phyloP scores from a whole-genome alignment of 2,888 invertebrate species.

The Erebia ligea region DNA sequence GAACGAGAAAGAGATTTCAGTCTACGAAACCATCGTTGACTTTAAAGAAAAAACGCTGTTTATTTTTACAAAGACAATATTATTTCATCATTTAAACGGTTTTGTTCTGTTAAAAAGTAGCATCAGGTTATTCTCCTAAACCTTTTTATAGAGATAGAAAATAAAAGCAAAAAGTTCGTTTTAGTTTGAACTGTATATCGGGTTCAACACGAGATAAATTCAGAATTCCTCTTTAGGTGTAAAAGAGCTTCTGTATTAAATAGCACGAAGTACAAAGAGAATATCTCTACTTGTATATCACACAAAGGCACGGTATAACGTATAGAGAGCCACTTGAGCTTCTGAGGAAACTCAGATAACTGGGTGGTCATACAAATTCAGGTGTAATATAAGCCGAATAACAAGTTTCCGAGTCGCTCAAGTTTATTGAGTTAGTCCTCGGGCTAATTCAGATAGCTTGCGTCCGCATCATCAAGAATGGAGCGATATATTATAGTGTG shows the following conservation, averaged over 20 bases:
- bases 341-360: slow-evolving; percentile 9
- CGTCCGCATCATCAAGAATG: slow-evolving; percentile 4
- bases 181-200: background rate
- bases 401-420: background rate
- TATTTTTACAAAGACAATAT: no score
- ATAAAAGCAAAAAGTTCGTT: background rate
- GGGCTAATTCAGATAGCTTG: slow-evolving; percentile 15
- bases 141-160: no score
- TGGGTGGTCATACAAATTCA: background rate
- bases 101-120: no score
- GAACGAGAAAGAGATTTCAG: no score
- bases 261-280: slow-evolving; percentile 4
- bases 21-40: no score
- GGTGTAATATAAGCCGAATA: slow-evolving; percentile 1
- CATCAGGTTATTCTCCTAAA: no score
- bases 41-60: no score
- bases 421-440: slow-evolving; percentile 13
- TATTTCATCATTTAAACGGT: no score
- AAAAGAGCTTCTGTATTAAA: background rate
- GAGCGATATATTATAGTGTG: slow-evolving; percentile 6
- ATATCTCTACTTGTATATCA: background rate
- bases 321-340: slow-evolving; percentile 5
- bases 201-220: background rate
- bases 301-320: background rate
- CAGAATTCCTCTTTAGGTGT: background rate